Percentiles rank a stretch among this genome's conserved stretches.
phyloP scores from a whole-genome alignment of 2,888 invertebrate species.

The Odontothrips loti region DNA sequence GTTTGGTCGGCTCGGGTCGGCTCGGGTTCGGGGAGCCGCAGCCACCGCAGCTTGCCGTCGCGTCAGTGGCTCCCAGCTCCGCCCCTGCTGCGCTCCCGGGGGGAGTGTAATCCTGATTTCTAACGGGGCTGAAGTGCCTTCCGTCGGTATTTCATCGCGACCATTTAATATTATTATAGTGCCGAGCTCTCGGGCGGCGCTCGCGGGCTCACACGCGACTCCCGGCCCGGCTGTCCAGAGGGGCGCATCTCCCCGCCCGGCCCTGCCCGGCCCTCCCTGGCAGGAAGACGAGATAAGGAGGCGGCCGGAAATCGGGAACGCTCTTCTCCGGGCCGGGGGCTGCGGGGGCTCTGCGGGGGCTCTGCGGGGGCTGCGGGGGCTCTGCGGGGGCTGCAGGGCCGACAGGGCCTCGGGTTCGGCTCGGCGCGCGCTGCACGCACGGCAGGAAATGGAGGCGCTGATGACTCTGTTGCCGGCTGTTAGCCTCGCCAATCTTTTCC shows the following conservation, averaged over 20 bases:
- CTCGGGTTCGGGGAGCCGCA: too few species aligned
- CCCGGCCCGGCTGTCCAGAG: neutral
- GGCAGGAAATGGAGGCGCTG: neutral
- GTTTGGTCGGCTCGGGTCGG: too few species aligned
- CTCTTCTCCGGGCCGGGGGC: neutral
- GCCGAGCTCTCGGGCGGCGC: neutral
- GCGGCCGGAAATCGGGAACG: slow-evolving; percentile 5
- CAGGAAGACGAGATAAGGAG: slow-evolving; percentile 11
- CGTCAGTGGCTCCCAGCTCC: too few species aligned
- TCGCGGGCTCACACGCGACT: neutral
- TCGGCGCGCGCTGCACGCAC: neutral
- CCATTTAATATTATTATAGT: slow-evolving; percentile 12
- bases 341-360: neutral
- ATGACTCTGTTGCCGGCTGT: slow-evolving; percentile 11
- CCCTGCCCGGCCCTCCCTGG: neutral
- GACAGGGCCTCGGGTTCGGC: too few species aligned
- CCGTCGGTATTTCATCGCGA: neutral
- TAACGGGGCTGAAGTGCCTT: neutral
- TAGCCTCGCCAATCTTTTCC: neutral
- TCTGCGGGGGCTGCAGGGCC: neutral
- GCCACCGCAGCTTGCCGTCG: too few species aligned
- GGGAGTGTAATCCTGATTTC: neutral
- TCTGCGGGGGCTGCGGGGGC: neutral
- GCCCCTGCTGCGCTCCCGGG: too few species aligned
- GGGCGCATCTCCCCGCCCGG: neutral